Base-by-base conservation (phyloP, 2,113 vertebrate genomes). In the Ageneiosus marmoratus region DNA sequence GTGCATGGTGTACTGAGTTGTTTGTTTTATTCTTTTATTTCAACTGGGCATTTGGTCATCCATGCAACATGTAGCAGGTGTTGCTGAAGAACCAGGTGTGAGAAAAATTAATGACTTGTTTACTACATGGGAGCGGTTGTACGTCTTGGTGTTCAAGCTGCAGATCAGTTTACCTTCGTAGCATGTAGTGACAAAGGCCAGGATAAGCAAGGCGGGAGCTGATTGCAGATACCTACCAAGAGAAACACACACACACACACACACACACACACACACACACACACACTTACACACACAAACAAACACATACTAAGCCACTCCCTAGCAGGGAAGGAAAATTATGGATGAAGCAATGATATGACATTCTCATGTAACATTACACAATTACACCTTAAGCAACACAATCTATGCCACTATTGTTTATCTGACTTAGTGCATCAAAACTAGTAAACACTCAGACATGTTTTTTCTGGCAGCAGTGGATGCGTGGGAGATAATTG, bases 321-420 rank as follows among this genome's bases (percentile, higher is more conserved):
- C 74, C 32, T 77, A 69, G 16, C n/a, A 69, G 16, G 55, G 51
- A 74, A 74, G 69, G 51, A 46, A 74, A 82, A 82, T 62, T 72
- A 74, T 82, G 80, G 55, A 80, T 80, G 72, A 85, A 77, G 67
- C 69, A 82, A 84, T 48, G 29, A 73, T 74, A 81, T 58, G 37
- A 50, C 76, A 83, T 83, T 81, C 51, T 77, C 69, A 77, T 63
- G 53, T 63, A 62, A 32, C 55, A 27, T 82, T 82, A 79, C 69
- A 63, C 79, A 86, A 83, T 67, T 63, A n/a, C 46, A 67, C 48
- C 46, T 41, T 50, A 29, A 67, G 48, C 75, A 65, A 22, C 32
- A n/a, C 69, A 82, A 74, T 74, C 77, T 34, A 70, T 79, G 32
- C 18, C 48, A 48, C 53, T 55, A 58, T 48, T 86, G 80, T 86